Evolutionary conservation across 2,797 vertebrate genomes (phyloP).

Genomic region (Halcyon badia): DNA sequence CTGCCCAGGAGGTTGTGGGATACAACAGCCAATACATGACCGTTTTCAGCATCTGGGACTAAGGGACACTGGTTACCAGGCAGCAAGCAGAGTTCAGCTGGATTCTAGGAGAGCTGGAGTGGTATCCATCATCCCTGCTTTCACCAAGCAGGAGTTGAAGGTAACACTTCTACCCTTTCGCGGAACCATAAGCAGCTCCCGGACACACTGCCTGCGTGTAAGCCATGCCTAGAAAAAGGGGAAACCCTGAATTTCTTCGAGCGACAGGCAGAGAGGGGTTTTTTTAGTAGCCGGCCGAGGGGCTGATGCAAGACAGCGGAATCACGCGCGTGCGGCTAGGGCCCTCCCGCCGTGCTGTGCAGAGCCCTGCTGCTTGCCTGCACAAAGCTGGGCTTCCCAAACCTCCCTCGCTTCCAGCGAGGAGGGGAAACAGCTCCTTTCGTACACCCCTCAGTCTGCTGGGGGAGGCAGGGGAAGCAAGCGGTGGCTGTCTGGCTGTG

Average conservation of each 20-base stretch:
- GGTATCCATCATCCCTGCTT: not conserved
- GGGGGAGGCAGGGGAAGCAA: not conserved
- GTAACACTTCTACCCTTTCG: not conserved
- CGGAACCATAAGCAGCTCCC: not conserved
- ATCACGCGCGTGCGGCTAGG: rapidly evolving
- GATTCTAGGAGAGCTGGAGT: not conserved
- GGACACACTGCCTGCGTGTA: not conserved
- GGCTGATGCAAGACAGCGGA: not conserved
- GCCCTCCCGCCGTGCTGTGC: too few relatives aligned
- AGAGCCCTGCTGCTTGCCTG: not conserved
- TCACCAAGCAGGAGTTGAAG: not conserved
- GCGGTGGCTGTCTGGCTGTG: not conserved
- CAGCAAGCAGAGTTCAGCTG: not conserved
- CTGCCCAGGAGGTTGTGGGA: not conserved
- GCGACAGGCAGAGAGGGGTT: not conserved
- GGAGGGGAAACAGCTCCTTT: not conserved
- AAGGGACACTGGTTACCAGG: not conserved
- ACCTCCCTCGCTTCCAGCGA: rapidly evolving
- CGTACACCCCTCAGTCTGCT: not conserved
- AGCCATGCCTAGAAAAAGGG: not conserved
- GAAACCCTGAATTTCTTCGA: conserved; percentile 9
- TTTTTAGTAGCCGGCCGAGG: not conserved
- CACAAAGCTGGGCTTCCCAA: not conserved
- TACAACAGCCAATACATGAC: not conserved
- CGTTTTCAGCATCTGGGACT: not conserved